Conservation (phyloP, 2,797 vertebrate genomes). For the Falco columbarius region DNA sequence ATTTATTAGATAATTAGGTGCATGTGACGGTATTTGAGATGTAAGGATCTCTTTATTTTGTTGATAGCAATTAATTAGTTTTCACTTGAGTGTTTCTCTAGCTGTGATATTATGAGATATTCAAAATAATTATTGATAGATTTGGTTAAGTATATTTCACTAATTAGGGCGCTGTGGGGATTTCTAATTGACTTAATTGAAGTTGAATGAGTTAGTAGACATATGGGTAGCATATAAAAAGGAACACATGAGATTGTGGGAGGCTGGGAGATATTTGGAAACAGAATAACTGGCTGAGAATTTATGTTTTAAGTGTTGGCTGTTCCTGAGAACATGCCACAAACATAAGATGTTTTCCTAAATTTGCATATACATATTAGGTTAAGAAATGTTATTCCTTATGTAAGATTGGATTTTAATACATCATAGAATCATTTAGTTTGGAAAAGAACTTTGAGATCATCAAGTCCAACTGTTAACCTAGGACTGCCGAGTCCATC, state of each 20-base stretch:
- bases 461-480: too few species aligned
- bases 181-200: constrained; percentile 71
- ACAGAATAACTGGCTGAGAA: neutral
- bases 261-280: neutral
- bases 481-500: too few species aligned
- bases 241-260: neutral
- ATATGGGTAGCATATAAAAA: constrained; percentile 48
- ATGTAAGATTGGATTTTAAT: neutral
- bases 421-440: too few species aligned
- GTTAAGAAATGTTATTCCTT: neutral
- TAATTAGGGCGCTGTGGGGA: constrained; percentile 47
- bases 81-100: constrained; percentile 61
- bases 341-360: neutral
- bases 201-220: constrained; percentile 28
- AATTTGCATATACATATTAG: neutral
- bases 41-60: constrained; percentile 35
- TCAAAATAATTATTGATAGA: constrained; percentile 68
- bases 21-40: constrained; percentile 5
- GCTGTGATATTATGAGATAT: constrained; percentile 43
- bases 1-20: constrained; percentile 8
- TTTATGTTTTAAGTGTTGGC: neutral
- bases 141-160: constrained; percentile 55
- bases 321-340: neutral
- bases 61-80: constrained; percentile 67
- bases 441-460: too few species aligned